Evolutionary conservation across 2,888 invertebrate genomes (phyloP), one percentile per base, ranked within the genome.

Genomic region (Cordilura impudica): DNA sequence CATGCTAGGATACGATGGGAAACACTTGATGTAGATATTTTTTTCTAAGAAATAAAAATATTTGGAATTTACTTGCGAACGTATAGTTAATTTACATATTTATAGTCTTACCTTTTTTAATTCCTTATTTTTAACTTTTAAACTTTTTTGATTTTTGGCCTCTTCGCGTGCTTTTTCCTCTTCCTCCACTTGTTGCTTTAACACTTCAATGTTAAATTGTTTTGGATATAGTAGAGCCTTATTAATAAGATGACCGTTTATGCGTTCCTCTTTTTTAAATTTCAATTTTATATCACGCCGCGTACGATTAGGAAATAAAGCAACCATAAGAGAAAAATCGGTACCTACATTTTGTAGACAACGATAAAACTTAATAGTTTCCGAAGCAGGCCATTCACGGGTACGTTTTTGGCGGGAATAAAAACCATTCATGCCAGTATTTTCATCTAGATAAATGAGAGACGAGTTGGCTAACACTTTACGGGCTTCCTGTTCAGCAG

Each of bases 351-450:
- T 94, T 83, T 95, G 96, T 8, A 98, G 90, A 0, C 97, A 97
- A 84, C 95, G 93, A 90, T 97, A 98, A 90, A 98, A 98, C 82
- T 95, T 94, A n/a, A 96, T 91, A 0, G 97, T 98, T 86, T 98
- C 97, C 75, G 92, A 91, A 35, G 93, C 91, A 7, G 90, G 90
- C 97, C 97, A 97, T 49, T 95, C 94, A 66, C 93, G 93, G 0
- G 94, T 92, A 53, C 94, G 92, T 82, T 92, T 91, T 14, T 92
- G 91, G 21, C 93, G 92, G 71, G 93, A 93, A 87, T 94, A 95
- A 81, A 93, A 91, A 0, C 94, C 94, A 82, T 91, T 91, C 82
- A 87, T 88, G 35, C 89, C 88, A 0, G 88, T 89, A 19, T 88
- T 87, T 75, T 93, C 91, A 89, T 94, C 94, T 19, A 94, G 92